A percentile compares a stretch with the other conserved stretches of the same genome.
These are phyloP conservation scores for Aurelia sp. DNA, from an alignment of 30 jellyfish, hydroid and myxozoan genomes.

Conservation along the genomic window DNA sequence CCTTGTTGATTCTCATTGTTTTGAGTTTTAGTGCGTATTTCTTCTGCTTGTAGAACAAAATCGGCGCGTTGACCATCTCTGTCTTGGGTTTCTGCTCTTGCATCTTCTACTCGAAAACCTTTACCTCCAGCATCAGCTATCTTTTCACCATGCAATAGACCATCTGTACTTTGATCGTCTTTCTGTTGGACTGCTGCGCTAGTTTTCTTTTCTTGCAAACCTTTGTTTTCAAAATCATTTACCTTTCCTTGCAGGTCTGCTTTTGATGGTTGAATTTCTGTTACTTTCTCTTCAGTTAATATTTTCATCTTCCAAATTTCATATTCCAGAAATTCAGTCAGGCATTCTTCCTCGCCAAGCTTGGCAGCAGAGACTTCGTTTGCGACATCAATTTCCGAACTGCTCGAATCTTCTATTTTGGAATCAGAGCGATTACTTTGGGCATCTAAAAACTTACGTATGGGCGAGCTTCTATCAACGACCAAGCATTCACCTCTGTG, in stretches of 20 bases:
- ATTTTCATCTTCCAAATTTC: too few species aligned
- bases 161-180: background rate
- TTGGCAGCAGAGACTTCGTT: background rate
- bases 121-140: too few species aligned
- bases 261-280: too few species aligned
- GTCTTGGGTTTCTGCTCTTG: background rate
- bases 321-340: too few species aligned
- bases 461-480: too few species aligned
- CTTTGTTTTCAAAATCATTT: too few species aligned
- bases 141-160: background rate
- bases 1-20: background rate
- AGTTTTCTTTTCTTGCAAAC: background rate
- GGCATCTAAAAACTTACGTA: too few species aligned
- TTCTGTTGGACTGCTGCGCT: background rate
- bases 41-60: background rate
- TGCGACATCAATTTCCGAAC: background rate
- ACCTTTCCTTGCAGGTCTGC: too few species aligned
- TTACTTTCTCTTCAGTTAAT: too few species aligned
- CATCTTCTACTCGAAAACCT: too few species aligned
- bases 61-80: background rate
- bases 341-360: background rate
- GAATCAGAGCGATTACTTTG: background rate
- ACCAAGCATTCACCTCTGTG: slow-evolving; percentile 1
- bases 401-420: background rate
- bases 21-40: background rate